A percentile compares a stretch with the other conserved stretches of the same genome.
Conservation (phyloP, 2,888 invertebrate species). For the Eledona agricola region DNA sequence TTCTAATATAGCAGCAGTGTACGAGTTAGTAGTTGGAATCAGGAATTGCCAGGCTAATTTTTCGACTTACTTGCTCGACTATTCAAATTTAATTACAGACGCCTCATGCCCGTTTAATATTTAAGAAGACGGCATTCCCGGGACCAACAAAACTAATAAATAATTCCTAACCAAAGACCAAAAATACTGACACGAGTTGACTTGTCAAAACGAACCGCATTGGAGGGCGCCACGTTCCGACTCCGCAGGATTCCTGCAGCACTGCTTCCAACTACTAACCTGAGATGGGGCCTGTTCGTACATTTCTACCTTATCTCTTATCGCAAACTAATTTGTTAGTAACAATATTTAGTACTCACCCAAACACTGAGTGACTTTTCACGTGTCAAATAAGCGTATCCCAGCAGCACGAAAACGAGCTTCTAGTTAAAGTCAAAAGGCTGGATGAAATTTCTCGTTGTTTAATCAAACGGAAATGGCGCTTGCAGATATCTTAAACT, state of each 20-base stretch:
- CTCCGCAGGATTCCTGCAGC: background rate
- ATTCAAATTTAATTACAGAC: slow-evolving; percentile 30
- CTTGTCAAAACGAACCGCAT: background rate
- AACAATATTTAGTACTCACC: slow-evolving; percentile 1
- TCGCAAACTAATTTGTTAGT: background rate
- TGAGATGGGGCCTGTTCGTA: slow-evolving; percentile 4
- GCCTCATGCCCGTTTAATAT: slow-evolving; percentile 9
- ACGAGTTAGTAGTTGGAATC: slow-evolving; percentile 5
- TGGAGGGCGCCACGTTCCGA: slow-evolving; percentile 15
- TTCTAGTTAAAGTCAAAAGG: slow-evolving; percentile 38
- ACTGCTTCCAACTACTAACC: too few species aligned
- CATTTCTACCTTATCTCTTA: background rate
- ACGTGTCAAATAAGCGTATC: slow-evolving; percentile 8
- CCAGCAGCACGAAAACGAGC: slow-evolving; percentile 5
- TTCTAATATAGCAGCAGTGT: too few species aligned
- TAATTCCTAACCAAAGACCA: slow-evolving; percentile 14
- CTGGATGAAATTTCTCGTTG: slow-evolving; percentile 46
- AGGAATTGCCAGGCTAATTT: too few species aligned
- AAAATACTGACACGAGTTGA: slow-evolving; percentile 5
- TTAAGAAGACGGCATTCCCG: slow-evolving; percentile 10
- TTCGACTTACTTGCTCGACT: slow-evolving; percentile 34
- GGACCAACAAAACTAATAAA: slow-evolving; percentile 13
- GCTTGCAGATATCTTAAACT: slow-evolving; percentile 43
- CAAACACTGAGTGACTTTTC: background rate
- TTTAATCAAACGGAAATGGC: slow-evolving; percentile 32